Percentiles rank a stretch among this genome's conserved stretches.
Evolutionary conservation across 1,140 invertebrate genomes (phyloP).

Genomic region (Lepidurus arcticus): DNA sequence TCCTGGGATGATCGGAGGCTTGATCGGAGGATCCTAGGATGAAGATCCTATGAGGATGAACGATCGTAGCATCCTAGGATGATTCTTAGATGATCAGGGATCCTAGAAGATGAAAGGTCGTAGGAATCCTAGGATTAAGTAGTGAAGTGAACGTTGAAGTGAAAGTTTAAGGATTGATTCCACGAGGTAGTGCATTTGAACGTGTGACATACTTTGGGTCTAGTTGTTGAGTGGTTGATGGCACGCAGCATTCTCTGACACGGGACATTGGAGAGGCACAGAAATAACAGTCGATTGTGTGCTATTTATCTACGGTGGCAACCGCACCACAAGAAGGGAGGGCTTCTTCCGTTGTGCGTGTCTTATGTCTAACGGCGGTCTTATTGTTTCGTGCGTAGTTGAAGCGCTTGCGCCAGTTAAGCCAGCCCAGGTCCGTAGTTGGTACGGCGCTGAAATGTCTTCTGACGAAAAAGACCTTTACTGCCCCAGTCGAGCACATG

Average conservation of each 20-base stretch:
- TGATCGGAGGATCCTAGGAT: too few relatives aligned
- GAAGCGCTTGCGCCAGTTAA: not conserved
- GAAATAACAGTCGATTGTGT: conserved; percentile 10
- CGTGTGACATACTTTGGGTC: too few relatives aligned
- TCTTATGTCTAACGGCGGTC: not conserved
- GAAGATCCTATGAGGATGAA: too few relatives aligned
- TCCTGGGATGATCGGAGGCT: too few relatives aligned
- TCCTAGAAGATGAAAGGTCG: too few relatives aligned
- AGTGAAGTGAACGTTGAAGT: too few relatives aligned
- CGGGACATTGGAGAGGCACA: not conserved
- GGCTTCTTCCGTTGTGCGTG: not conserved
- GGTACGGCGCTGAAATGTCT: not conserved
- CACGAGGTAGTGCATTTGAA: too few relatives aligned
- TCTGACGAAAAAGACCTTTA: not conserved
- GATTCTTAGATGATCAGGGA: too few relatives aligned
- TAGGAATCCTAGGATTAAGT: too few relatives aligned
- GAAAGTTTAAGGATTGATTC: too few relatives aligned
- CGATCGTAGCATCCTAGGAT: too few relatives aligned
- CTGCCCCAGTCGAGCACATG: conserved; percentile 7
- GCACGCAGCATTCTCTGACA: conserved; percentile 5
- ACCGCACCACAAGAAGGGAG: not conserved
- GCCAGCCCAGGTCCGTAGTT: not conserved
- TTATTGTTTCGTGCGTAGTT: not conserved
- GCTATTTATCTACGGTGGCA: conserved; percentile 5
- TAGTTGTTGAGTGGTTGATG: conserved; percentile 5